A percentile compares a stretch with the other conserved stretches of the same genome.
phyloP scores from a whole-genome alignment of 2,113 vertebrate species.

The Aegypius monachus region DNA sequence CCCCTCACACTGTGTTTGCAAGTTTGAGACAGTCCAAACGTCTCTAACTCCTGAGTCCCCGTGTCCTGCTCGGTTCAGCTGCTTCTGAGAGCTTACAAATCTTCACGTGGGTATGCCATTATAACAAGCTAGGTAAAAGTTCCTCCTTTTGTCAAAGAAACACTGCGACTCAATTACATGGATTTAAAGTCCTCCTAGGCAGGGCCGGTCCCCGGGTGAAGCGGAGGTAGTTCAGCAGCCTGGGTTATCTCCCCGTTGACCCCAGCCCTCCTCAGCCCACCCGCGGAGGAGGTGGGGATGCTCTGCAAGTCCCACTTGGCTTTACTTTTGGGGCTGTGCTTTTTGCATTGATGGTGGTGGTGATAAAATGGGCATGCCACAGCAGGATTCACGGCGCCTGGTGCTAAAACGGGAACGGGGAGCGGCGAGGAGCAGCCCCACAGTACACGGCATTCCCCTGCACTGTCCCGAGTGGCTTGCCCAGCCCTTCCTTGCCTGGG shows the following conservation, averaged over 20 bases:
- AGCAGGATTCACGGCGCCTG: fast-evolving
- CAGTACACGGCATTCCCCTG: background rate
- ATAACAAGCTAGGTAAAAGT: background rate
- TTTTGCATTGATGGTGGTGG: background rate
- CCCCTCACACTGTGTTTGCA: background rate
- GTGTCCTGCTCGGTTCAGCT: background rate
- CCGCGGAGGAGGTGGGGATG: background rate
- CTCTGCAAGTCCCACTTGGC: background rate
- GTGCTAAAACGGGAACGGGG: background rate
- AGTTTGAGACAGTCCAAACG: background rate
- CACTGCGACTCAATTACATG: too few species aligned
- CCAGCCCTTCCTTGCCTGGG: background rate
- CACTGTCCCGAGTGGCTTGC: background rate
- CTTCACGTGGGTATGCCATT: background rate
- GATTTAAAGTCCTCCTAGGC: background rate
- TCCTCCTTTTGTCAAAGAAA: background rate
- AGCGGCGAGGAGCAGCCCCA: background rate
- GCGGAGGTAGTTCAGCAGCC: background rate
- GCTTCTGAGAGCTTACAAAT: background rate
- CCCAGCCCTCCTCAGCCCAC: background rate
- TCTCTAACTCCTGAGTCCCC: background rate
- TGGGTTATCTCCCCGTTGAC: background rate
- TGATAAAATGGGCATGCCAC: background rate
- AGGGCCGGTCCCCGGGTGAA: fast-evolving
- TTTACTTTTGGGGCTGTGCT: background rate